Percentiles rank a stretch among this genome's conserved stretches.
phyloP scores from a whole-genome alignment of 2,113 vertebrate species.

The Cnemophilus loriae region DNA sequence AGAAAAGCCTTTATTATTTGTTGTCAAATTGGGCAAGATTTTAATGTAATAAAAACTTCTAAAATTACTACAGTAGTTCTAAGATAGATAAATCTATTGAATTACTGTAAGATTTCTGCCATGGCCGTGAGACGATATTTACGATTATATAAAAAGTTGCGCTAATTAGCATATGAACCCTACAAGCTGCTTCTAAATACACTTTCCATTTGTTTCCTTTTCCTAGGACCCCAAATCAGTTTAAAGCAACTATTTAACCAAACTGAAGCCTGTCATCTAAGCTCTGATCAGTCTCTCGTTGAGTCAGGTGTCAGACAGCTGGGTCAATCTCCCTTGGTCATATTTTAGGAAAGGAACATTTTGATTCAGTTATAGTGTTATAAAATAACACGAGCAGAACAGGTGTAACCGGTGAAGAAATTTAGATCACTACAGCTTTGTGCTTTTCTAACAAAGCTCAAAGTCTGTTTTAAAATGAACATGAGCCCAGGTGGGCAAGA shows the following conservation, averaged over 20 bases:
- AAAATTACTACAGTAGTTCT: neutral
- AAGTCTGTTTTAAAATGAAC: neutral
- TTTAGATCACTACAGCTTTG: neutral
- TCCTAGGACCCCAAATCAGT: neutral
- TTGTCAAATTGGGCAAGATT: neutral
- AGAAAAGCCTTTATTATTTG: neutral
- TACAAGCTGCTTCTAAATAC: neutral
- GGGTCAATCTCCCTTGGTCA: neutral
- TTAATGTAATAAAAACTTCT: neutral
- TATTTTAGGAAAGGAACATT: neutral
- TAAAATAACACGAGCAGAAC: neutral
- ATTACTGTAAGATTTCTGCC: neutral
- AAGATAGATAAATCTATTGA: neutral
- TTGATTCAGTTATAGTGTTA: neutral
- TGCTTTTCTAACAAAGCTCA: neutral
- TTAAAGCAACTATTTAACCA: neutral
- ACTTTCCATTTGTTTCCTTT: neutral
- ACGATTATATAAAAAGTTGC: accelerated
- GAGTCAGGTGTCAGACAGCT: neutral
- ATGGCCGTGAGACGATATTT: accelerated
- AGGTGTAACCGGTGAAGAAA: neutral
- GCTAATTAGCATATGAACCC: neutral
- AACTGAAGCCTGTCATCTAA: too few relatives aligned
- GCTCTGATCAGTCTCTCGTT: accelerated
- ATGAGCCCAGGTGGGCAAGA: neutral